These are phyloP conservation scores for Scolopax rusticola DNA, from an alignment of 2,797 vertebrate species.

Conservation along the genomic window DNA sequence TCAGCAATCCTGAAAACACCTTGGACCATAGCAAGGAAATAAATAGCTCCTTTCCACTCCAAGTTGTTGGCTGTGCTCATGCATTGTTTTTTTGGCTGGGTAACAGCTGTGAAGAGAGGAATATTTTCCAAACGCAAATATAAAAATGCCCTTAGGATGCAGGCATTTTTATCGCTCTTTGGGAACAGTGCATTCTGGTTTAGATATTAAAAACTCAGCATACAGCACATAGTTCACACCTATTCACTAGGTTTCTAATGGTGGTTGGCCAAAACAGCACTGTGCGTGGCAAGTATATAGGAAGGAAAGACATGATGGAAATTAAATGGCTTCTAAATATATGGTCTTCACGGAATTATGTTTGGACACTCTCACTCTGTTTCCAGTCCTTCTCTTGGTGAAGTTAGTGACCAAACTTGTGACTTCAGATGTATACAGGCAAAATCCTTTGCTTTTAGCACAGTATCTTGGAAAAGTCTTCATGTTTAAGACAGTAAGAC, in stretches of 20 bases:
- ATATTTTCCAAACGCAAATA: conserved; percentile 18
- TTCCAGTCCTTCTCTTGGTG: not conserved
- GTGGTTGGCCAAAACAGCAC: not conserved
- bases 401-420: not conserved
- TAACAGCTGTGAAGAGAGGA: conserved; percentile 16
- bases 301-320: not conserved
- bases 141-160: conserved; percentile 7
- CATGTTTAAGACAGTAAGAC: not conserved
- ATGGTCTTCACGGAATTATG: not conserved
- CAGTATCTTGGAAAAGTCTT: not conserved
- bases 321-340: not conserved
- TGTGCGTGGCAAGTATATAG: not conserved
- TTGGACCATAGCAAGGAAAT: conserved; percentile 40
- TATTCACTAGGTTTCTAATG: not conserved
- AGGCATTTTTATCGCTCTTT: not conserved
- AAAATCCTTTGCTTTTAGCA: conserved; percentile 1
- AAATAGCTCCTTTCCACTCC: conserved; percentile 42
- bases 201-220: not conserved
- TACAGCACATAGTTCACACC: not conserved
- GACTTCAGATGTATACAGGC: not conserved
- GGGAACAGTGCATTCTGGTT: not conserved
- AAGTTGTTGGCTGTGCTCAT: not conserved
- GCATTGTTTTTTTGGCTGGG: conserved; percentile 8
- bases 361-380: not conserved
- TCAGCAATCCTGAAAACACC: conserved; percentile 27